Evolutionary conservation across 2,888 invertebrate species (phyloP).

Genomic region (Gisinianus flammeolus): DNA sequence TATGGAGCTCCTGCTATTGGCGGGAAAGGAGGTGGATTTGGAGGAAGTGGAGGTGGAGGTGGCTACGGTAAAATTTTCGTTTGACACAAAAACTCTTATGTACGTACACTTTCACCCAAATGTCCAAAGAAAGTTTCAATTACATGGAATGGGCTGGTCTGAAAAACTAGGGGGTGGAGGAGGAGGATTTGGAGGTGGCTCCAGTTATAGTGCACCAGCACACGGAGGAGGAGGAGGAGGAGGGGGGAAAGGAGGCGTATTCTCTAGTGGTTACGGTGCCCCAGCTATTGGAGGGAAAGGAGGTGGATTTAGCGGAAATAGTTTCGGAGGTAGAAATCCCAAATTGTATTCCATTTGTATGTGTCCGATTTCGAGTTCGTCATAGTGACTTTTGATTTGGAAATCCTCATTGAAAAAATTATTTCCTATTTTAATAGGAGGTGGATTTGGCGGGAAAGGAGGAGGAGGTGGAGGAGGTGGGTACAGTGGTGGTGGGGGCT

Average conservation of each 20-base stretch:
- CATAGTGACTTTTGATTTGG: no score
- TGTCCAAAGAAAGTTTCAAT: no score
- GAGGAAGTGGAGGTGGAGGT: not conserved
- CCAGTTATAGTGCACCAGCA: no score
- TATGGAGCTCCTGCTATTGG: not conserved
- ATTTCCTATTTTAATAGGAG: no score
- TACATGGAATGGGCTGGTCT: no score
- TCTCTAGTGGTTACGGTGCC: not conserved
- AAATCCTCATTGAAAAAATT: no score
- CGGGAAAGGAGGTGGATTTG: not conserved
- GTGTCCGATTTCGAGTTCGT: no score
- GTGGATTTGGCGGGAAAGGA: not conserved
- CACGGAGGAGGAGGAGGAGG: not conserved
- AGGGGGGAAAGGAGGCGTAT: not conserved
- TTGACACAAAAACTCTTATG: no score
- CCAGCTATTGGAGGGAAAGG: not conserved
- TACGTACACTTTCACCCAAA: no score
- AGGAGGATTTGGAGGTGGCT: not conserved
- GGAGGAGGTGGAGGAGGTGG: no score
- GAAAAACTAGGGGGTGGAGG: not conserved
- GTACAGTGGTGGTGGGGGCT: not conserved
- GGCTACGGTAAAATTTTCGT: not conserved
- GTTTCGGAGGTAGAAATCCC: not conserved
- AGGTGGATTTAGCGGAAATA: conserved; percentile 2
- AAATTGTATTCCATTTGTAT: not conserved